phyloP scores from a whole-genome alignment of 2,888 invertebrate species.

The Erebia aethiops region DNA sequence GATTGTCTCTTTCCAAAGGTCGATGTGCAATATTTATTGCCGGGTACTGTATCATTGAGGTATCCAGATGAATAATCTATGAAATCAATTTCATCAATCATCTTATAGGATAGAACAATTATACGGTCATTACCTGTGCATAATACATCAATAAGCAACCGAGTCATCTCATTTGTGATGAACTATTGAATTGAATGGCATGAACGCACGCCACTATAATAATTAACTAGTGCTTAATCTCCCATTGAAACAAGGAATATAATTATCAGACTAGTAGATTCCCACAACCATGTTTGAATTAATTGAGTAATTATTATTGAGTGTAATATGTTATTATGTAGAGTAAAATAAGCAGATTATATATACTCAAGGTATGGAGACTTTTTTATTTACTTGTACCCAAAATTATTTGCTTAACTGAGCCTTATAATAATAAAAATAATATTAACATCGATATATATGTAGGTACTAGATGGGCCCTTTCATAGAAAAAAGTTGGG shows the following conservation, averaged over 20 bases:
- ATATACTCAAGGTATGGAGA: too few relatives aligned
- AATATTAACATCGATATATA: too few relatives aligned
- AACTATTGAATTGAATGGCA: conserved; percentile 3
- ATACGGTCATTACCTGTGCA: conserved; percentile 5
- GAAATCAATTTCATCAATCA: conserved; percentile 2
- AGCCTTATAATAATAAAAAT: too few relatives aligned
- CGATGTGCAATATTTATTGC: too few relatives aligned
- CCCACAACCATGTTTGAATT: neutral
- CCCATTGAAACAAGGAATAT: neutral
- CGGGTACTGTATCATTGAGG: too few relatives aligned
- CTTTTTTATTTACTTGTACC: too few relatives aligned
- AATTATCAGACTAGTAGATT: neutral
- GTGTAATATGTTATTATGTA: too few relatives aligned
- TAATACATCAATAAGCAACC: neutral
- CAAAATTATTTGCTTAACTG: too few relatives aligned
- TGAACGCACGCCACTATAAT: conserved; percentile 9
- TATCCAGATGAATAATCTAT: neutral
- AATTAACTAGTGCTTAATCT: conserved; percentile 5
- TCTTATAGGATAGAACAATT: conserved; percentile 1
- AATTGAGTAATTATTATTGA: neutral
- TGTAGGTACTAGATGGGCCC: too few relatives aligned
- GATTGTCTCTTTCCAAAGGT: too few relatives aligned
- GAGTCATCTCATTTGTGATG: neutral
- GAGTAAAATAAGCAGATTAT: too few relatives aligned
- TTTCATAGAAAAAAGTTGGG: too few relatives aligned